phyloP scores from a whole-genome alignment of 2,113 vertebrate genomes.

The Prolemur simus region DNA sequence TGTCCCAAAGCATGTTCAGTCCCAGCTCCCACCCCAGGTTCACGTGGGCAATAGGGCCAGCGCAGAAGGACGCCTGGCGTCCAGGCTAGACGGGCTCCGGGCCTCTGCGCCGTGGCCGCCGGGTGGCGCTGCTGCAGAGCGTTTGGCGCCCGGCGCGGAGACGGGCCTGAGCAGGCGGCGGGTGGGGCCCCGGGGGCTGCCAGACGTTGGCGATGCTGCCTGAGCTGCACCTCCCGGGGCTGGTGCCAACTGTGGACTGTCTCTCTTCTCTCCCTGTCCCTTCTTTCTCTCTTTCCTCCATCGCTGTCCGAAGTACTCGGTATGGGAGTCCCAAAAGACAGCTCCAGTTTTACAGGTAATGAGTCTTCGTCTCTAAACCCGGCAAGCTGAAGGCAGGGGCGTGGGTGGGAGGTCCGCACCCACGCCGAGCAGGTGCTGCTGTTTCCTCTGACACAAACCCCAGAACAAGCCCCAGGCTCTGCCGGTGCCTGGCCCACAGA shows the following conservation, averaged over 20 bases:
- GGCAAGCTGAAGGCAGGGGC: neutral
- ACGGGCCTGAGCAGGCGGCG: rapidly evolving
- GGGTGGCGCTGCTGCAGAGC: slow-evolving; percentile 66
- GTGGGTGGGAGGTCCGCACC: neutral
- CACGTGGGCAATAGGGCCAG: neutral
- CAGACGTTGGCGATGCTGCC: neutral
- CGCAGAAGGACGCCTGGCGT: rapidly evolving
- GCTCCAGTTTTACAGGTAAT: slow-evolving; percentile 99
- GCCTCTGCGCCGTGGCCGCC: slow-evolving; percentile 40
- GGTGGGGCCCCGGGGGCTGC: neutral
- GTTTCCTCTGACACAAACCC: neutral
- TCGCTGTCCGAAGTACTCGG: slow-evolving; percentile 93
- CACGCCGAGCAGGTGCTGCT: rapidly evolving
- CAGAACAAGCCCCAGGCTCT: neutral
- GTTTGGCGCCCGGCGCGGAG: rapidly evolving
- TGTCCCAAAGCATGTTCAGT: neutral
- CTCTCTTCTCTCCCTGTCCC: slow-evolving; percentile 75
- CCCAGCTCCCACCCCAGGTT: neutral
- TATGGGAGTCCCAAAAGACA: slow-evolving; percentile 99
- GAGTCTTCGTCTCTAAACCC: slow-evolving; percentile 27
- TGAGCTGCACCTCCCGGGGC: neutral
- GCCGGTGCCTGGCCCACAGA: rapidly evolving
- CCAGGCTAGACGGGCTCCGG: rapidly evolving
- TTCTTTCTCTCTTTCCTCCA: slow-evolving; percentile 68
- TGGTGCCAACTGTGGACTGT: slow-evolving; percentile 80